These are phyloP conservation scores for Hydriomena furcata DNA, from an alignment of 2,888 invertebrate genomes.

Conservation along the genomic window DNA sequence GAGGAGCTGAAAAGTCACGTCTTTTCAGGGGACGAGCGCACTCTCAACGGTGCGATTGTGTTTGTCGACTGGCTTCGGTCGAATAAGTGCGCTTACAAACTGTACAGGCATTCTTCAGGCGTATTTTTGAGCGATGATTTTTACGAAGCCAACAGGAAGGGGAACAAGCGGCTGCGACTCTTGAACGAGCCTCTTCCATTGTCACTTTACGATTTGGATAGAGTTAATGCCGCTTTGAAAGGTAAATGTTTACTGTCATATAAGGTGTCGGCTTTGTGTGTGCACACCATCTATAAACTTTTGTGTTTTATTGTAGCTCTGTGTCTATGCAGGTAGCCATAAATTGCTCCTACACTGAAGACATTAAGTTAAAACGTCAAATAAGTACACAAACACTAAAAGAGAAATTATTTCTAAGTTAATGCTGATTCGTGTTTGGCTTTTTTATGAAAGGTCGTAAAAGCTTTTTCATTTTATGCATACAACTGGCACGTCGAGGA, in stretches of 20 bases:
- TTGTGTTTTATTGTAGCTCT: constrained; percentile 50
- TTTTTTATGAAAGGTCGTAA: constrained; percentile 41
- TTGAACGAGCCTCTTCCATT: constrained; percentile 78
- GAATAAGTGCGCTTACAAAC: constrained; percentile 75
- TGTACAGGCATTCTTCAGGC: constrained; percentile 77
- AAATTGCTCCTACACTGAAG: constrained; percentile 30
- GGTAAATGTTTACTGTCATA: constrained; percentile 76
- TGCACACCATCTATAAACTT: constrained; percentile 58
- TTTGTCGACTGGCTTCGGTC: constrained; percentile 75
- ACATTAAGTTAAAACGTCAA: constrained; percentile 29
- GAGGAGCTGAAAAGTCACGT: constrained; percentile 69
- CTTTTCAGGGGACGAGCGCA: constrained; percentile 66
- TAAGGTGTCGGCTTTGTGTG: constrained; percentile 60
- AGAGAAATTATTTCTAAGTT: constrained; percentile 29
- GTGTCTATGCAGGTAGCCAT: constrained; percentile 22
- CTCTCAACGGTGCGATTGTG: constrained; percentile 76
- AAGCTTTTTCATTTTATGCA: constrained; percentile 47
- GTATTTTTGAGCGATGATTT: constrained; percentile 79
- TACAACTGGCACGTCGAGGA: constrained; percentile 42
- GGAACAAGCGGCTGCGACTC: constrained; percentile 67
- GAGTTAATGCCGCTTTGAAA: constrained; percentile 80
- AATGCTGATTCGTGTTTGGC: constrained; percentile 31
- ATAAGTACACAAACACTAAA: constrained; percentile 23
- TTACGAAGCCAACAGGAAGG: constrained; percentile 58
- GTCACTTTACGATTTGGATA: constrained; percentile 79